Evolutionary conservation across 2,888 invertebrate genomes (phyloP), one percentile per base, ranked within the genome.

Genomic region (Hermaeophaga mercurialis): DNA sequence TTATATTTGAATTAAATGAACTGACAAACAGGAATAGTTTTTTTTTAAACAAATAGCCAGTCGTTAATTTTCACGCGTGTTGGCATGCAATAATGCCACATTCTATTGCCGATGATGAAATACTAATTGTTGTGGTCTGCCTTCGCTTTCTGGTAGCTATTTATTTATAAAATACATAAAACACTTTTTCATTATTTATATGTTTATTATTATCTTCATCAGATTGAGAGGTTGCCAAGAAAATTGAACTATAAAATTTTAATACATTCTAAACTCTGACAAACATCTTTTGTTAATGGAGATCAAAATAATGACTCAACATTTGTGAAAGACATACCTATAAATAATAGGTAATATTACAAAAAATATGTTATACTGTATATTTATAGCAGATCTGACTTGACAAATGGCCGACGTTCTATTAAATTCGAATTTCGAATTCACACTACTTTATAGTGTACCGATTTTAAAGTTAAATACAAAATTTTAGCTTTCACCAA

Each of bases 301-400:
- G 39, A 19, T 39, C 5, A 39, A 39, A 39, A 39, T 39, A 39
- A 19, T 39, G 39, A 39, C 11, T 39, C 39, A 39, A 9, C 39
- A 19, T 3, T 18, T 39, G 18, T 39, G 8, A n/a, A 19, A 3
- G 5, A 11, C 7, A 39, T 39, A 39, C n/a, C 39, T 39, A 15
- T n/a, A 17, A 6, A 4, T 19, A 19, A 19, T 31, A 31, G 12
- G 6, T 31, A 11, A 31, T 31, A n/a, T n/a, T n/a, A n/a, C n/a
- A n/a, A n/a, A n/a, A n/a, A n/a, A n/a, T n/a, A n/a, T n/a, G n/a
- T n/a, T n/a, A n/a, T n/a, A n/a, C n/a, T n/a, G n/a, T n/a, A n/a
- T n/a, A n/a, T n/a, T n/a, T n/a, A n/a, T n/a, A n/a, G n/a, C n/a
- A n/a, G n/a, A n/a, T n/a, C n/a, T n/a, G n/a, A n/a, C n/a, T n/a